Conservation (phyloP, 1,140 invertebrate genomes). For the Diorhabda carinulata region DNA sequence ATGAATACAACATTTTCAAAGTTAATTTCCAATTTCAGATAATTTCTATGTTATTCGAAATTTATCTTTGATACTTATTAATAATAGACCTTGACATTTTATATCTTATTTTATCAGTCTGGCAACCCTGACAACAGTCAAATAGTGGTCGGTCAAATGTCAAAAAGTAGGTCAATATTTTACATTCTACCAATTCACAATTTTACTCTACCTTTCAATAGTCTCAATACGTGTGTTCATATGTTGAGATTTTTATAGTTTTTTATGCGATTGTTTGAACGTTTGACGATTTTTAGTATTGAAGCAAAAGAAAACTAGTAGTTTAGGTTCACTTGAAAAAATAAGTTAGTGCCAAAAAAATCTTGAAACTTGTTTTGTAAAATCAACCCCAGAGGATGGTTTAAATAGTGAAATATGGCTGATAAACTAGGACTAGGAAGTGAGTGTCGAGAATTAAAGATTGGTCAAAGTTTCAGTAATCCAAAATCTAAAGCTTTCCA, state of each 20-base stretch:
- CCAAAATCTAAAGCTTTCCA: constrained; percentile 73
- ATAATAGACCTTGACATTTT: no score
- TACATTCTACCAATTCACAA: constrained; percentile 16
- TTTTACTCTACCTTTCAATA: neutral
- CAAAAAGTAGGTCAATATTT: constrained; percentile 45
- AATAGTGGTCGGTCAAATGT: constrained; percentile 21
- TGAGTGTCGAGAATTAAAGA: constrained; percentile 74
- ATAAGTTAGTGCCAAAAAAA: neutral
- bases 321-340: constrained; percentile 1
- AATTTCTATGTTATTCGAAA: no score
- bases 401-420: constrained; percentile 53
- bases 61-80: no score
- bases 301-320: neutral
- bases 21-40: no score
- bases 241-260: constrained; percentile 30
- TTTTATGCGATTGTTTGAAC: neutral
- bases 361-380: neutral
- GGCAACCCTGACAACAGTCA: neutral
- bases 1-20: no score
- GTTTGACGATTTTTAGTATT: neutral
- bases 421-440: constrained; percentile 71
- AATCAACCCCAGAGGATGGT: constrained; percentile 21
- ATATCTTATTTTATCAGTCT: no score
- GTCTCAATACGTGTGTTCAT: constrained; percentile 45
- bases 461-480: constrained; percentile 75